Percentiles rank a stretch among this genome's conserved stretches.
Conservation (phyloP, 2,888 invertebrate species). For the Tholera decimalis region DNA sequence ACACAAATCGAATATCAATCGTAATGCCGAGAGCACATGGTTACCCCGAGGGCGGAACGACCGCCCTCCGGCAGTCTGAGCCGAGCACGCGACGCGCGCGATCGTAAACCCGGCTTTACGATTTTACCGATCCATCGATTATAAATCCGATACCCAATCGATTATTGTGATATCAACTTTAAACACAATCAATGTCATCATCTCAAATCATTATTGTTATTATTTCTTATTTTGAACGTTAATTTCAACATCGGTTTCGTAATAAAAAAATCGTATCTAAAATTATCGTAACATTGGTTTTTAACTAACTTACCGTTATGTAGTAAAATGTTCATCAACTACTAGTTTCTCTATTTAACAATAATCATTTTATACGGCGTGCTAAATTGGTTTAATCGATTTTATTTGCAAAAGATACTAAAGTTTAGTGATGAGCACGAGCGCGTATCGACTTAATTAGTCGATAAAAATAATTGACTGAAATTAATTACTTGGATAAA, state of each 20-base stretch:
- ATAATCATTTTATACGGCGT: slow-evolving; percentile 76
- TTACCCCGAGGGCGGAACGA: slow-evolving; percentile 83
- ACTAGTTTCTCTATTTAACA: slow-evolving; percentile 75
- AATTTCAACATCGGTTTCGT: slow-evolving; percentile 54
- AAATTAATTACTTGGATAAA: slow-evolving; percentile 56
- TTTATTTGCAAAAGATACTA: slow-evolving; percentile 78
- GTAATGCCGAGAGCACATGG: slow-evolving; percentile 74
- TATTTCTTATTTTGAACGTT: slow-evolving; percentile 45
- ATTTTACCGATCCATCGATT: slow-evolving; percentile 64
- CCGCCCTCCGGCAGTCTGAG: slow-evolving; percentile 89
- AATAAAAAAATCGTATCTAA: slow-evolving; percentile 61
- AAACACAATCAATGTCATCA: slow-evolving; percentile 52
- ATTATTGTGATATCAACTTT: slow-evolving; percentile 60
- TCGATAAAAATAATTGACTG: slow-evolving; percentile 64
- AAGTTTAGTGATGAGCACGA: slow-evolving; percentile 71
- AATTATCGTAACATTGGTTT: slow-evolving; percentile 57
- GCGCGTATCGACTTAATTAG: slow-evolving; percentile 58
- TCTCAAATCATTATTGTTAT: slow-evolving; percentile 36
- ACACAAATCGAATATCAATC: slow-evolving; percentile 67
- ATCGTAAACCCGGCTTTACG: slow-evolving; percentile 70
- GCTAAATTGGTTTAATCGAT: slow-evolving; percentile 78
- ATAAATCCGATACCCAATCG: slow-evolving; percentile 54
- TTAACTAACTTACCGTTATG: slow-evolving; percentile 63
- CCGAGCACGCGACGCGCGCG: slow-evolving; percentile 82
- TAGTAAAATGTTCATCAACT: slow-evolving; percentile 62